Base-by-base conservation (phyloP, 1,140 invertebrate genomes). In the Lerema accius region DNA sequence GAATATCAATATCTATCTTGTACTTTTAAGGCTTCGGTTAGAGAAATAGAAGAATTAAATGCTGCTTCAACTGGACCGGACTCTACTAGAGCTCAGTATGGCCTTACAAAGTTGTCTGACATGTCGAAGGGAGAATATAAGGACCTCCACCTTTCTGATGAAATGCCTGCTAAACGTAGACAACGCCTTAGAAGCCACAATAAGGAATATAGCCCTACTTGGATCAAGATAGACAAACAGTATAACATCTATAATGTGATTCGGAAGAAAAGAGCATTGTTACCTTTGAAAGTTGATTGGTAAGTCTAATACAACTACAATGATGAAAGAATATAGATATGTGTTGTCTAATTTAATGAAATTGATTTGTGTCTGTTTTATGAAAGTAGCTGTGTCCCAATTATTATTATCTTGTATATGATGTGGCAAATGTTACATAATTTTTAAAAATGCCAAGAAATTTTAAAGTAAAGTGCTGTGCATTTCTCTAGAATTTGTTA, bases 31-130 rank as follows among this genome's bases (percentile, higher is more conserved):
- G 89, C 89, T 67, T 93, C 94, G 11, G 79, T 95, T 16, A 71
- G 85, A 26, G 90, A 91, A 64, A 95, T 96, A 60, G 90, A 94
- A 19, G 76, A 76, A 58, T 80, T 96, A 55, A 96, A 96, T 70
- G 74, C 80, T 43, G 78, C 91, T 46, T 86, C 93, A 19, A 65
- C 68, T 67, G 84, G 87, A 3, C 91, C 79, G 1, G 90, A 92
- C 13, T 80, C 92, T 13, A 80, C 90, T n/a, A 91, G 92, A 73
- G 95, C 95, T 0, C 75, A 91, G 16, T 96, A 95, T 88, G 96
- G 96, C 4, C 69, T 95, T 0, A 97, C 95, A 1, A 86, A 93
- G 72, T 95, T 94, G 70, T 95, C 96, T 4, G 96, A 97, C 80
- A 88, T 97, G 80, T 94, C 93, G 10, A 92, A 93, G 63, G 86